Evolutionary conservation across 2,888 invertebrate genomes (phyloP).

Genomic region (Timema cristinae): DNA sequence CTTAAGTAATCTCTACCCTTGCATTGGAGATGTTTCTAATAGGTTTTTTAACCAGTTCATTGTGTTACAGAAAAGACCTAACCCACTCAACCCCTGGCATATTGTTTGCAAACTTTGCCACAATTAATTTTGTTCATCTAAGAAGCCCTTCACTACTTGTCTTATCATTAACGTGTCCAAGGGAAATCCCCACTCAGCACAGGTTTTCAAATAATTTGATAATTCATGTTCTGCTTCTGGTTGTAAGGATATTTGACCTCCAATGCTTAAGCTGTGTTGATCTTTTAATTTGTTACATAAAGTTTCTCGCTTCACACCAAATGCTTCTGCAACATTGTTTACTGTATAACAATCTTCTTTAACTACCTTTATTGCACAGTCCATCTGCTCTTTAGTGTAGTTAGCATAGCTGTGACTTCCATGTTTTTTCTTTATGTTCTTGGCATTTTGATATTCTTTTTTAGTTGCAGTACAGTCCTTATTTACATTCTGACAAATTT

Average conservation of each 20-base stretch:
- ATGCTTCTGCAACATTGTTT: background rate
- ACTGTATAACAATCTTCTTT: background rate
- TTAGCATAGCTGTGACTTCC: background rate
- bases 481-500: too few species aligned
- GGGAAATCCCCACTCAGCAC: background rate
- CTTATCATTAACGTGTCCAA: background rate
- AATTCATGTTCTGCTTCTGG: background rate
- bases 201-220: background rate
- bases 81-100: background rate
- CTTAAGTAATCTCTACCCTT: background rate
- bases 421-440: background rate
- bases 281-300: background rate
- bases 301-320: background rate
- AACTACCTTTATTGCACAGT: background rate
- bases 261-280: background rate
- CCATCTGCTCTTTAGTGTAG: background rate
- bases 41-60: background rate
- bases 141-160: background rate
- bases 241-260: background rate
- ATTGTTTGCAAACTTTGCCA: background rate
- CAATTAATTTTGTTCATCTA: background rate
- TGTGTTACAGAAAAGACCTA: background rate
- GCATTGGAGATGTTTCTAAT: background rate
- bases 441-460: too few species aligned
- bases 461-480: too few species aligned